Evolutionary conservation across 1,140 invertebrate species (phyloP).

Genomic region (Cataglyphis hispanica): DNA sequence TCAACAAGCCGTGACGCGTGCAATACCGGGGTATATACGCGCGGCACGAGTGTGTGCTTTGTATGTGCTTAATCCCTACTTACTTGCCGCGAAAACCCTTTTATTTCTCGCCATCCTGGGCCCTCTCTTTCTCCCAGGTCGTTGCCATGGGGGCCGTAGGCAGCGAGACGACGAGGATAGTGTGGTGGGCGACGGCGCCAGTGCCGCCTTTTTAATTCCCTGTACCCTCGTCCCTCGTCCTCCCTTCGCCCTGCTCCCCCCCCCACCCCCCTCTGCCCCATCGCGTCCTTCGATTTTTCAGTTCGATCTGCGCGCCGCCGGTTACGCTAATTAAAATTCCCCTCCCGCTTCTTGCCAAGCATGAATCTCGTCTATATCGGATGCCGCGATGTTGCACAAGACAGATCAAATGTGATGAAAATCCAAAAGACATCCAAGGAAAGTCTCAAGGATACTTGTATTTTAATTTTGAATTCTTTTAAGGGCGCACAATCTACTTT

Average conservation of each 20-base stretch:
- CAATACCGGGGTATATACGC: constrained; percentile 72
- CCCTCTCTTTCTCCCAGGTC: constrained; percentile 30
- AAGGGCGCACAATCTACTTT: not conserved
- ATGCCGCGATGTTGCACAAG: not conserved
- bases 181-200: constrained; percentile 18
- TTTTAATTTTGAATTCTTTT: too few relatives aligned
- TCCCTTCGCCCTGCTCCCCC: not conserved
- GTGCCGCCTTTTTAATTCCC: constrained; percentile 72
- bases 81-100: constrained; percentile 77
- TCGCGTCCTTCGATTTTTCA: constrained; percentile 33
- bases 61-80: constrained; percentile 78
- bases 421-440: too few relatives aligned
- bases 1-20: constrained; percentile 83
- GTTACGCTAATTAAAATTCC: constrained; percentile 53
- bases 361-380: constrained; percentile 7
- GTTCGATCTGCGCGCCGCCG: constrained; percentile 8
- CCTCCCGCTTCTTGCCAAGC: not conserved
- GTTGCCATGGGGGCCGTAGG: constrained; percentile 21
- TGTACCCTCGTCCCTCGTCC: constrained; percentile 13
- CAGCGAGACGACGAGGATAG: constrained; percentile 16
- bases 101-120: constrained; percentile 76
- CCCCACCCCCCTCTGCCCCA: too few relatives aligned
- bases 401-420: not conserved
- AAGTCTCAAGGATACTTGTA: too few relatives aligned
- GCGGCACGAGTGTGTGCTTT: constrained; percentile 66